These are phyloP conservation scores for Hypena proboscidalis DNA, from an alignment of 2,888 invertebrate species.

Conservation along the genomic window DNA sequence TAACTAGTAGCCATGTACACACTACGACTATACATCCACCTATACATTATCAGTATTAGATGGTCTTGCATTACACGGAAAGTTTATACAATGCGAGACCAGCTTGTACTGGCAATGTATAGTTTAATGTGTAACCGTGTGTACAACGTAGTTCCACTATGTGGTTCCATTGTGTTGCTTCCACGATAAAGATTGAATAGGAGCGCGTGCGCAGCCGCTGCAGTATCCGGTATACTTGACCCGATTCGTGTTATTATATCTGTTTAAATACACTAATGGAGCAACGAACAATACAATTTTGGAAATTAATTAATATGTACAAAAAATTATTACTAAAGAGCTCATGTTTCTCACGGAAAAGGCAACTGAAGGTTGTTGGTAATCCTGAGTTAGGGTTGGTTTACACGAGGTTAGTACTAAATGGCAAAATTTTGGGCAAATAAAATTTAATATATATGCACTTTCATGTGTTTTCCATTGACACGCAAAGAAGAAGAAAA, in stretches of 20 bases:
- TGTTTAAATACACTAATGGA: constrained; percentile 43
- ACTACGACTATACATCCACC: too few relatives aligned
- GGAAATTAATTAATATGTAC: constrained; percentile 33
- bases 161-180: constrained; percentile 55
- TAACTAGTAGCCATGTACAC: constrained; percentile 34
- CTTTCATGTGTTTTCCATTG: too few relatives aligned
- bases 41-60: too few relatives aligned
- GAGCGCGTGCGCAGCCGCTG: constrained; percentile 65
- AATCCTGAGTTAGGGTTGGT: constrained; percentile 21
- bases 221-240: constrained; percentile 82
- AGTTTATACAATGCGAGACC: too few relatives aligned
- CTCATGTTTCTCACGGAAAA: constrained; percentile 60
- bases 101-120: too few relatives aligned
- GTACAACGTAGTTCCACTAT: constrained; percentile 45
- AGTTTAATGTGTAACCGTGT: too few relatives aligned
- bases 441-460: too few relatives aligned
- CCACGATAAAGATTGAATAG: constrained; percentile 70
- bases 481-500: too few relatives aligned
- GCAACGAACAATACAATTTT: constrained; percentile 43
- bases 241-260: constrained; percentile 65
- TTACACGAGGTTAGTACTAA: too few relatives aligned
- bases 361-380: constrained; percentile 47
- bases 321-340: constrained; percentile 30
- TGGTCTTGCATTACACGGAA: too few relatives aligned
- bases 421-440: too few relatives aligned